Evolutionary conservation across 2,113 vertebrate species (phyloP).

Genomic region (Oostethus manadensis): DNA sequence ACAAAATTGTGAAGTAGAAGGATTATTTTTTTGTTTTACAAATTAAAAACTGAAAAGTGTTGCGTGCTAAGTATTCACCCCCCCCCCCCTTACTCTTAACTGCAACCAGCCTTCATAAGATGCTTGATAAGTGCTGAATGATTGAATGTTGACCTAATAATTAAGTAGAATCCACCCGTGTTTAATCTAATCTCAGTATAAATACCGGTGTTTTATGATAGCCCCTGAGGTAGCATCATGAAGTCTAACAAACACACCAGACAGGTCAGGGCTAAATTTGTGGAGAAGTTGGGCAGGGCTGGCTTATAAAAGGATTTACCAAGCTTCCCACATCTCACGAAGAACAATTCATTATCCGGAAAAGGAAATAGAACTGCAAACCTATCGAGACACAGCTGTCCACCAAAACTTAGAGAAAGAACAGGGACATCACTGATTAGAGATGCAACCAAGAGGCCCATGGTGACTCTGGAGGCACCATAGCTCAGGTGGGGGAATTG

Average conservation of each 20-base stretch:
- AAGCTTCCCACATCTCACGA: neutral
- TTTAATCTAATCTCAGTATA: neutral
- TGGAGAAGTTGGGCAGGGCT: neutral
- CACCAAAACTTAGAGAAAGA: neutral
- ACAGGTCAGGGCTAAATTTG: neutral
- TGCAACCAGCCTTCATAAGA: neutral
- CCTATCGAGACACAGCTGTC: neutral
- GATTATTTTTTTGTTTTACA: neutral
- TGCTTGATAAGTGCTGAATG: no score
- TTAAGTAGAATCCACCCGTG: neutral
- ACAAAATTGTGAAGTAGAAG: neutral
- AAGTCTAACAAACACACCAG: neutral
- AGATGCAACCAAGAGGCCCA: neutral
- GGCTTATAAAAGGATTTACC: neutral
- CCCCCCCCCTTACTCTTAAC: neutral
- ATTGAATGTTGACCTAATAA: neutral
- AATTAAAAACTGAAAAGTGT: neutral
- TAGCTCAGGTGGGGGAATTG: neutral
- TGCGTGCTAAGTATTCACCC: neutral
- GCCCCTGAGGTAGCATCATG: neutral
- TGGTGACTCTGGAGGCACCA: neutral
- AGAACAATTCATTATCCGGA: neutral
- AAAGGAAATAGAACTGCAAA: neutral
- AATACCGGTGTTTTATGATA: neutral
- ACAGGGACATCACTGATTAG: neutral